Conservation (phyloP, 2,113 vertebrate species). For the Lota lota region DNA sequence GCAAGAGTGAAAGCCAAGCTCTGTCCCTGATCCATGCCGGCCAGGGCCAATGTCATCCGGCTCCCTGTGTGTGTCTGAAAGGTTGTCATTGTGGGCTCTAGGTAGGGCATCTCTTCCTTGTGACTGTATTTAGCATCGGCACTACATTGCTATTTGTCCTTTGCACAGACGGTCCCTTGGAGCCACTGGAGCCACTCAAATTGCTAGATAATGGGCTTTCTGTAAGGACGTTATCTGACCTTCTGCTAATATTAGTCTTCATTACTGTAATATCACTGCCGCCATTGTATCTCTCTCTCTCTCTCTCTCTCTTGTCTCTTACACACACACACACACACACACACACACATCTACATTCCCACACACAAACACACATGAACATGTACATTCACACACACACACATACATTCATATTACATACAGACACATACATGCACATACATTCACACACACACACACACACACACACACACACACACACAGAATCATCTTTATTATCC, state of each 20-base stretch:
- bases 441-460: too few relatives aligned
- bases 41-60: background rate
- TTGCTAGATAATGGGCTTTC: conserved; percentile 47
- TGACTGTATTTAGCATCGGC: conserved; percentile 31
- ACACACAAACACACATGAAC: too few relatives aligned
- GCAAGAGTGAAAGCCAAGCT: too few relatives aligned
- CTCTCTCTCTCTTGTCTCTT: conserved; percentile 5
- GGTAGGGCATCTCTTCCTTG: conserved; percentile 14
- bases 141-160: conserved; percentile 31
- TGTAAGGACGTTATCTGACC: conserved; percentile 41
- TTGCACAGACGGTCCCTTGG: conserved; percentile 33
- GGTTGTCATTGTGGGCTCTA: too few relatives aligned
- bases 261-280: conserved; percentile 29
- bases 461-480: too few relatives aligned
- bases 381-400: too few relatives aligned
- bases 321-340: too few relatives aligned
- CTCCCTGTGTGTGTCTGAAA: background rate
- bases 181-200: conserved; percentile 30
- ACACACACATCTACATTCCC: too few relatives aligned
- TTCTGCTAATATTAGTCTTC: conserved; percentile 32
- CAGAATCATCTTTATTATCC: too few relatives aligned
- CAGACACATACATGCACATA: too few relatives aligned
- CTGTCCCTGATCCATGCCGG: background rate
- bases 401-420: too few relatives aligned
- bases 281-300: conserved; percentile 10